Evolutionary conservation across 2,888 invertebrate genomes (phyloP).

Genomic region (Chaetogeoica ovagalla): DNA sequence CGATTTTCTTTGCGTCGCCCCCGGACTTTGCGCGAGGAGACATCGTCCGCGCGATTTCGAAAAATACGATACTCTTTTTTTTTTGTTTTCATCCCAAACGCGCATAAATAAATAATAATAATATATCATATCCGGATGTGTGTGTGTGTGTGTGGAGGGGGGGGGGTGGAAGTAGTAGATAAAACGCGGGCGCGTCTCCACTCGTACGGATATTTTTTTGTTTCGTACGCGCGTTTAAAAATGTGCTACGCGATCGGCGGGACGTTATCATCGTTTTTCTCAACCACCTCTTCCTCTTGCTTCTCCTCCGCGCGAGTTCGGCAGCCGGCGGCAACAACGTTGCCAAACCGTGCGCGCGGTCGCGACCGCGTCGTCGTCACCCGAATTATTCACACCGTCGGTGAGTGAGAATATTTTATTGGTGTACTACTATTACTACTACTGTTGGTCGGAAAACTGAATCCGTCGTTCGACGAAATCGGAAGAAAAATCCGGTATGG

Average conservation of each 20-base stretch:
- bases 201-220: neutral
- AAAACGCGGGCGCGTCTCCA: neutral
- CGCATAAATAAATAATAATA: too few species aligned
- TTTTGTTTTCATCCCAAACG: too few species aligned
- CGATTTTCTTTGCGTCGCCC: too few species aligned
- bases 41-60: too few species aligned
- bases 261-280: constrained; percentile 50
- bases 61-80: too few species aligned
- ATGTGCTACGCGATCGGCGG: constrained; percentile 34
- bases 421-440: neutral
- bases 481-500: constrained; percentile 5
- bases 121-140: too few species aligned
- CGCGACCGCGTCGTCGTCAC: constrained; percentile 5
- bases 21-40: too few species aligned
- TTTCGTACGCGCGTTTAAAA: constrained; percentile 8
- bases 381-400: neutral
- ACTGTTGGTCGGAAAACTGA: constrained; percentile 33
- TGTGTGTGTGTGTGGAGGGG: neutral
- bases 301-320: constrained; percentile 36
- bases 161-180: neutral
- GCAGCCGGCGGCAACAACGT: constrained; percentile 37
- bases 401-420: too few species aligned
- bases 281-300: constrained; percentile 25
- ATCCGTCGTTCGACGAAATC: constrained; percentile 22
- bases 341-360: constrained; percentile 36